Evolutionary conservation across 2,888 invertebrate genomes (phyloP), one percentile per base, ranked within the genome.

Genomic region (Limulus polyphemus): DNA sequence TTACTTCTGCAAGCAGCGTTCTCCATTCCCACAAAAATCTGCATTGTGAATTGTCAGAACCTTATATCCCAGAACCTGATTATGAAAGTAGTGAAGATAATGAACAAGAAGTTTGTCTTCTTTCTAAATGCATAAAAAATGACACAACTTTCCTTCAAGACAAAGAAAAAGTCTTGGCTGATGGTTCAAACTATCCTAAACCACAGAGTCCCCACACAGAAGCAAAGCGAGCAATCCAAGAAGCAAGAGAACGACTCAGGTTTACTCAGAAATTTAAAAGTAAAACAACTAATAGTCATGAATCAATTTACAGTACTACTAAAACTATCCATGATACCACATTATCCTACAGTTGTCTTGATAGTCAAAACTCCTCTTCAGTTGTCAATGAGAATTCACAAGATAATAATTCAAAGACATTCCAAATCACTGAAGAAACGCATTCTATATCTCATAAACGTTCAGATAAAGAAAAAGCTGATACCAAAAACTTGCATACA

Each of bases 11-110:
- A 32, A 32, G 32, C 32, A 65, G 63, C 10, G 62, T 65, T 57
- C 63, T 56, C 17, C 61, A 61, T 11, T 63, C 63, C 58, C 67
- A 62, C 47, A 64, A 67, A 59, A 61, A 67, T 55, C 55, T 66
- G 32, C 61, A 60, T 50, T 62, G 62, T n/a, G 62, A 63, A 51
- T 32, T 32, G 7, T 5, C 32, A 32, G 67, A 67, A 1, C 86
- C 91, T 11, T 87, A 89, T n/a, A 91, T 91, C 70, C 91, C 91
- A 0, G 91, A 91, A 73, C 91, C 91, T 0, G 91, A 91, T 77
- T 91, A 91, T 79, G 90, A 90, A 75, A 67, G 67, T 57, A 83
- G 90, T 77, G 88, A 88, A 0, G 90, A 90, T 72, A 86, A 84
- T 63, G 82, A 32, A 32, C 5, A 32, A 32, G 32, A 32, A 32